Conservation (phyloP, 2,888 invertebrate genomes). For the Heliconius erato region DNA sequence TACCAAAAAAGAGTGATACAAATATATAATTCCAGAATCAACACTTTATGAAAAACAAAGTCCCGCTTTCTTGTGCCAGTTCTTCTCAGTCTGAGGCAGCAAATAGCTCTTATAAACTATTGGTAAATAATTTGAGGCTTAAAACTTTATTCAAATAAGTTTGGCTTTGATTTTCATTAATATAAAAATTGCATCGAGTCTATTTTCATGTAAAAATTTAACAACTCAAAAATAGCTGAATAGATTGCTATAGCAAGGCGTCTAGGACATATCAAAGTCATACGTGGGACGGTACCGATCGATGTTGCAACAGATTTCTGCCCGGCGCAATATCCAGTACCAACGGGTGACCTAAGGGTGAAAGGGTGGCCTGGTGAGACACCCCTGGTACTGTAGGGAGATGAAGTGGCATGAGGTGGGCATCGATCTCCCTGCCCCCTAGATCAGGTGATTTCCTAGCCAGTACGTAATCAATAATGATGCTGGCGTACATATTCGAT, state of each 20-base stretch:
- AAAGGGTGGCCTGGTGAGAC: conserved; percentile 11
- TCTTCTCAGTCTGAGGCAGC: too few relatives aligned
- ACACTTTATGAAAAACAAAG: too few relatives aligned
- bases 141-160: too few relatives aligned
- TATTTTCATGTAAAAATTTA: neutral
- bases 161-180: too few relatives aligned
- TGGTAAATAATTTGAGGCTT: too few relatives aligned
- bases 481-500: neutral
- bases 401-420: conserved; percentile 1
- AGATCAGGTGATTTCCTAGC: conserved; percentile 11
- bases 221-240: neutral
- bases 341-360: conserved; percentile 21
- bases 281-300: conserved; percentile 13
- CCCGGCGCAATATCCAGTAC: conserved; percentile 15
- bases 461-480: conserved; percentile 2
- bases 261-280: conserved; percentile 11
- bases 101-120: too few relatives aligned
- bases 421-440: neutral
- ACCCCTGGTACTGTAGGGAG: neutral
- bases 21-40: too few relatives aligned
- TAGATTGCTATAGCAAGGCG: neutral
- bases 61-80: too few relatives aligned
- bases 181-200: too few relatives aligned
- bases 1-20: too few relatives aligned
- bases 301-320: conserved; percentile 21